phyloP scores from a whole-genome alignment of 2,888 invertebrate genomes.

The Sturmia bella region DNA sequence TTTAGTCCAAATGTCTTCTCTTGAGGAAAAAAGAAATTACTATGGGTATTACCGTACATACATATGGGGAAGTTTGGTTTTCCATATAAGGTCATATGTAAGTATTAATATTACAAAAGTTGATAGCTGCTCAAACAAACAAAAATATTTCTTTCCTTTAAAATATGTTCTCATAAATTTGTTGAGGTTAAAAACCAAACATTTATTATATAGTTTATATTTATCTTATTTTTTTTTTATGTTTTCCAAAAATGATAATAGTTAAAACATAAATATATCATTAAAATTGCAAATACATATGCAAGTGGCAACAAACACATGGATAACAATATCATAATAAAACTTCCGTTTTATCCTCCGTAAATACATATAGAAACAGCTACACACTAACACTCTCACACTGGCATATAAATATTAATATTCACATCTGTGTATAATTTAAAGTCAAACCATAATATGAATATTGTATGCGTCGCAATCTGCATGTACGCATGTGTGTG shows the following conservation, averaged over 20 bases:
- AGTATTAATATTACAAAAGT: too few species aligned
- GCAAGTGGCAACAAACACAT: not conserved
- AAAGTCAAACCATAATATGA: constrained; percentile 63
- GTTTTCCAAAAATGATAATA: not conserved
- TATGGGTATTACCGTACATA: too few species aligned
- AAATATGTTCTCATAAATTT: not conserved
- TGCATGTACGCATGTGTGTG: not conserved
- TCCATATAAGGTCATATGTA: too few species aligned
- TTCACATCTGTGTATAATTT: constrained; percentile 59
- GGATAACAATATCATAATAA: constrained; percentile 44
- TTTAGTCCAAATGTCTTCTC: too few species aligned
- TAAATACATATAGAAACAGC: constrained; percentile 9
- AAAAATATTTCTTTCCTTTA: not conserved
- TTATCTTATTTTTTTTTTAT: not conserved
- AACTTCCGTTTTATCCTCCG: constrained; percentile 46
- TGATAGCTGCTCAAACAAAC: too few species aligned
- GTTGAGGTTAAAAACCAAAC: constrained; percentile 6
- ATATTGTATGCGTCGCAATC: constrained; percentile 51
- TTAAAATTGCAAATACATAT: constrained; percentile 6
- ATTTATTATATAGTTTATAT: constrained; percentile 14
- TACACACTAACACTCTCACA: constrained; percentile 16
- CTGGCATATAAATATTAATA: constrained; percentile 37
- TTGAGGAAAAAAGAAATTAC: too few species aligned
- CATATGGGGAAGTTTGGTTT: too few species aligned
- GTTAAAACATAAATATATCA: constrained; percentile 1